Base-by-base conservation (phyloP, 2,888 invertebrate genomes). In the Emmelina monodactyla region DNA sequence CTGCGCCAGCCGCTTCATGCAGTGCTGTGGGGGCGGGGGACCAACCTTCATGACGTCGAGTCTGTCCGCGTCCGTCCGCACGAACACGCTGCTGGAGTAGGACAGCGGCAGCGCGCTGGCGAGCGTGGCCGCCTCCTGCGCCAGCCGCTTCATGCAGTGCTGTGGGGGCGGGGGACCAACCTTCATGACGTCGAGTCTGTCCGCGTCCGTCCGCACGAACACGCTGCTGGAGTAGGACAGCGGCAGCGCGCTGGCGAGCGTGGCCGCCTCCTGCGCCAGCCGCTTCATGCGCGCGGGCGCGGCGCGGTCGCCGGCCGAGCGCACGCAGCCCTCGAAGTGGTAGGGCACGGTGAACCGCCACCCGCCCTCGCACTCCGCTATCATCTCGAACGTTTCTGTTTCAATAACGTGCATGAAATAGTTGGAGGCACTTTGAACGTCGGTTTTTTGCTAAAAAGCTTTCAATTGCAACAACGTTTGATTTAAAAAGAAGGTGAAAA, bases 161-260 rank as follows among this genome's bases (percentile, higher is more conserved):
- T 28, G 9, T n/a, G 10, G 22, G n/a, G n/a, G n/a, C n/a, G n/a
- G n/a, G n/a, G n/a, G 11, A 5, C 28, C 16, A n/a, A 40, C 40
- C 40, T 40, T 40, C 40, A 40, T 97, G 45, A 96, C 88, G 68
- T 97, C 96, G 47, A 97, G 84, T 42, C 96, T 84, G 68, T 96
- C 95, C 42, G 93, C 89, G 78, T 96, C 96, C 71, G 94, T 94
- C 48, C 97, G 85, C 44, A 97, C 95, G 83, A 97, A 97, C 43
- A 97, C 96, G 45, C 93, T 92, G 63, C 94, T 94, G 67, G 92
- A 93, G 71, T 90, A 92, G 32, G 94, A 94, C 37, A 97, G 85
- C 43, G 97, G 97, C 54, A 97, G 83, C 47, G 92, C 91, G 38
- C 94, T 94, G 45, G 94, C 93, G 34, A 97, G 83, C 16, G 96